Base-by-base conservation (phyloP, 2,797 vertebrate genomes). In the Leptodactylus fallax region DNA sequence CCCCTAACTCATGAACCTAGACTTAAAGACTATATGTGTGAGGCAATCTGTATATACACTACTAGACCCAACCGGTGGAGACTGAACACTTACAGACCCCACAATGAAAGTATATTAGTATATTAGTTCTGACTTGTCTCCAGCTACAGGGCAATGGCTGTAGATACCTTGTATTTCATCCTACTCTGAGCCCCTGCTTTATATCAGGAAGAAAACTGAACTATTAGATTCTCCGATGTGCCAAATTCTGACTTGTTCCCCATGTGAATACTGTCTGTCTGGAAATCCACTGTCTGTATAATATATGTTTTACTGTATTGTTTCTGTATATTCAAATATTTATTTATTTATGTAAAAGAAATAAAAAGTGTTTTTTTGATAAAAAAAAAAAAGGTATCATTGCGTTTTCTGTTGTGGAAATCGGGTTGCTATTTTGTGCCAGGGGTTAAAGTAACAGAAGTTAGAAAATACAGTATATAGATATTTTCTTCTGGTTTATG, bases 341-440 rank as follows among this genome's bases (percentile, higher is more conserved):
- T 99, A 99, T 99, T 99, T 99, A 99, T 99, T 99, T 99, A 99
- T 98, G 97, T 94, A 95, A 90, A 90, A 90, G 55, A 58, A 92
- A 95, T 93, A 94, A 76, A 51, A 53, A 21, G 6, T 76, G n/a
- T 85, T 67, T 89, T 85, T 88, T 51, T 8, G 7, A 87, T 51
- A 65, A 36, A 36, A 78, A 65, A 51, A 45, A 69, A 72, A 9
- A 36, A n/a, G n/a, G 69, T 83, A 47, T 60, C 45, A 13, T 58
- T 77, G 78, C 60, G 0, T 79, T 7, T 10, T 79, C 16, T 60
- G 0, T 51, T 76, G 6, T n/a, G n/a, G n/a, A n/a, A n/a, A n/a
- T n/a, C n/a, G n/a, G n/a, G n/a, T 76, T 17, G 72, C 12, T 3
- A n/a, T n/a, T 76, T 76, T 49, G 10, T 47, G 71, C 16, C 71